Evolutionary conservation across 2,888 invertebrate species (phyloP).

Genomic region (Habrosyne pyritoides): DNA sequence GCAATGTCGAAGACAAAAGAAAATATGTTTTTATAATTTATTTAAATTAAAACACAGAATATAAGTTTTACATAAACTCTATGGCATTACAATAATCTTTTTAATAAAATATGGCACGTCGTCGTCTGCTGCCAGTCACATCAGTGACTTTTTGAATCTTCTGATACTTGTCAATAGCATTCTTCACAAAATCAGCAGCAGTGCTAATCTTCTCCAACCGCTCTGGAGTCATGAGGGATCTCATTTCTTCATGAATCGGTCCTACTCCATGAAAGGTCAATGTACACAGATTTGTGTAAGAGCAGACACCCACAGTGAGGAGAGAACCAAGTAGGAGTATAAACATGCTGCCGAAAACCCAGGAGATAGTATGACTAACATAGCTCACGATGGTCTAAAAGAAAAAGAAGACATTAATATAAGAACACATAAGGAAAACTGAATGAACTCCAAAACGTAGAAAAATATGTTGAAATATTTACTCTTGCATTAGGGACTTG

Average conservation of each 20-base stretch:
- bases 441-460: not conserved
- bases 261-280: constrained; percentile 85
- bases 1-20: not conserved
- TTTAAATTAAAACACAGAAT: not conserved
- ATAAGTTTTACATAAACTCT: not conserved
- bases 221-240: constrained; percentile 83
- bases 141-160: constrained; percentile 65
- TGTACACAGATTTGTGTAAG: constrained; percentile 85
- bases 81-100: not conserved
- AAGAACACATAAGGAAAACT: not conserved
- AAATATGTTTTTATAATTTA: not conserved
- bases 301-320: constrained; percentile 79
- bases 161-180: constrained; percentile 85
- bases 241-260: constrained; percentile 82
- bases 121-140: constrained; percentile 39
- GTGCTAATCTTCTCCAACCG: constrained; percentile 83
- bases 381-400: constrained; percentile 69
- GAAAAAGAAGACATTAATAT: constrained; percentile 10
- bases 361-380: constrained; percentile 62
- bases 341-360: constrained; percentile 69
- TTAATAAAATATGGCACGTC: constrained; percentile 45
- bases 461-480: constrained; percentile 23
- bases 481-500: constrained; percentile 75
- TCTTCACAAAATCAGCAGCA: constrained; percentile 84
- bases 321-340: constrained; percentile 78